A percentile compares a stretch with the other conserved stretches of the same genome.
Conservation (phyloP, 2,797 vertebrate species). For the Acanthornis magna region DNA sequence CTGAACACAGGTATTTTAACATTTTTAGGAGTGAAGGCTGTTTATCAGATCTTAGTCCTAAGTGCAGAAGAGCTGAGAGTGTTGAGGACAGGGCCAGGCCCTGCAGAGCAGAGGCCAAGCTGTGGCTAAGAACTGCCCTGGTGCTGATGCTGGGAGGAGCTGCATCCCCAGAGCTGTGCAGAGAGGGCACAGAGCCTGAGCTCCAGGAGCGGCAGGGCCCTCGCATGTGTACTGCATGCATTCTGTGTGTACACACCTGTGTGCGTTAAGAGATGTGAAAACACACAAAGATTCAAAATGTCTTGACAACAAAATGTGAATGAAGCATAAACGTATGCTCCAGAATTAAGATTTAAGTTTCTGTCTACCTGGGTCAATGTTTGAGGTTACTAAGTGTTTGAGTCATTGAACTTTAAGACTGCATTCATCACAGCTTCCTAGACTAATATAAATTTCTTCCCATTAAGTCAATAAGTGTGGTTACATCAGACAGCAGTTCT, state of each 20-base stretch:
- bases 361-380: slow-evolving; percentile 55
- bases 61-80: too few relatives aligned
- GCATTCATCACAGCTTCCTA: slow-evolving; percentile 69
- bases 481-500: slow-evolving; percentile 67
- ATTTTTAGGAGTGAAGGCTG: background rate
- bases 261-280: too few relatives aligned
- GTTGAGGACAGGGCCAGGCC: background rate
- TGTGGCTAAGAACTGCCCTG: rapidly evolving
- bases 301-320: slow-evolving; percentile 2
- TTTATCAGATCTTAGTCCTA: background rate
- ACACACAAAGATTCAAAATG: background rate
- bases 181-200: background rate
- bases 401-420: slow-evolving; percentile 72
- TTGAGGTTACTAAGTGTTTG: slow-evolving; percentile 64
- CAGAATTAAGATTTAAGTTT: slow-evolving; percentile 67
- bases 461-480: slow-evolving; percentile 71
- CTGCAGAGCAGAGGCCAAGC: background rate
- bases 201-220: background rate
- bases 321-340: slow-evolving; percentile 17
- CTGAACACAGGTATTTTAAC: background rate
- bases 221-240: rapidly evolving
- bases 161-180: background rate
- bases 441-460: slow-evolving; percentile 69
- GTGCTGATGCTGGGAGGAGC: background rate
- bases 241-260: rapidly evolving